A percentile compares a stretch with the other conserved stretches of the same genome.
Conservation (phyloP, 1,140 invertebrate species). For the Drosophila repleta region DNA sequence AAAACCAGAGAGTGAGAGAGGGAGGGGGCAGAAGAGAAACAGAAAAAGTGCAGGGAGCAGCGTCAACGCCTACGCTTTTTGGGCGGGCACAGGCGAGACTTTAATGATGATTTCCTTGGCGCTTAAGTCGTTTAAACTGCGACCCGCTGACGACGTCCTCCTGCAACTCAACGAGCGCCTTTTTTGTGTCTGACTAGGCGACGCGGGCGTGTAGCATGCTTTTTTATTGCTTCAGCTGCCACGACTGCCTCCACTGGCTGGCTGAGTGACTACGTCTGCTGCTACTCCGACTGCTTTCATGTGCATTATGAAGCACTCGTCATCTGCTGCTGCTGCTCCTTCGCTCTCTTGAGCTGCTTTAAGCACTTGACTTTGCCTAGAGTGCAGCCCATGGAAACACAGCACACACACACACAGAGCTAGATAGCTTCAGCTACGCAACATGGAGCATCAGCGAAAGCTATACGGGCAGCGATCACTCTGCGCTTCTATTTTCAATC, state of each 20-base stretch:
- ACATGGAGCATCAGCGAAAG: too few species aligned
- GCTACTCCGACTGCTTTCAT: conserved; percentile 60
- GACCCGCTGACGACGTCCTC: conserved; percentile 53
- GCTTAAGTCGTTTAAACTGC: conserved; percentile 81
- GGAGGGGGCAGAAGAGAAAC: too few species aligned
- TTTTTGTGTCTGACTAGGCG: conserved; percentile 72
- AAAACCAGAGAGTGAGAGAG: background rate
- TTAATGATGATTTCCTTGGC: conserved; percentile 83
- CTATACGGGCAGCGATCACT: too few species aligned
- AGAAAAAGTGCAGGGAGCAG: conserved; percentile 33
- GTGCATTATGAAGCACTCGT: conserved; percentile 76
- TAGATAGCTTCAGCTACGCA: conserved; percentile 2
- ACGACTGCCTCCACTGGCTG: conserved; percentile 4
- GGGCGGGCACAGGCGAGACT: conserved; percentile 55
- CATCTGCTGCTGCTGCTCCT: conserved; percentile 23
- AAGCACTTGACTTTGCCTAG: conserved; percentile 77
- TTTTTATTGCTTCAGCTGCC: conserved; percentile 42
- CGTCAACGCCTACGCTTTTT: conserved; percentile 38
- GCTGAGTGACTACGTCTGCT: conserved; percentile 39
- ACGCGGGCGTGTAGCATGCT: conserved; percentile 38
- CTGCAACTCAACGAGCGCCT: conserved; percentile 73
- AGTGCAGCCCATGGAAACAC: conserved; percentile 39
- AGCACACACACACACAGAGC: conserved; percentile 2
- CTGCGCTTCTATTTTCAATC: too few species aligned
- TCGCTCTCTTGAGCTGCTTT: conserved; percentile 76